Base-by-base conservation (phyloP, 2,113 vertebrate genomes). In the Cephalopterus ornatus region DNA sequence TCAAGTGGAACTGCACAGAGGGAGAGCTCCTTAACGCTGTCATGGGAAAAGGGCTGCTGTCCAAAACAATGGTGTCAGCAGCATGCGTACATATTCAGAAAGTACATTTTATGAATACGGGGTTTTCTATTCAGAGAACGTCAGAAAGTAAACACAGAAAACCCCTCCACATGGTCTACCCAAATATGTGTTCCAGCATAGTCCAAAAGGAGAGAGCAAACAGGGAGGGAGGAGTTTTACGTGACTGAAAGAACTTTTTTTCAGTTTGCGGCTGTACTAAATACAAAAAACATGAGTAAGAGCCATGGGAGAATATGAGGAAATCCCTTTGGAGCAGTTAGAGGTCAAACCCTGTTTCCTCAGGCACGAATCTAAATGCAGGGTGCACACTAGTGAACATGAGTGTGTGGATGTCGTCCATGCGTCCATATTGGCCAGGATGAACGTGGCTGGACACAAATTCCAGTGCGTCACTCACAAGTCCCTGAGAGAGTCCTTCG, bases 11-110 rank as follows among this genome's bases (percentile, higher is more conserved):
- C 32, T 4, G 4, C 67, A 56, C 33, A 72, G 46, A 79, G 24
- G 33, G 73, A 76, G 39, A 47, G 49, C 6, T 88, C 74, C 65
- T 37, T 33, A 67, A 56, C 0, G 1, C 12, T 90, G 71, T 50
- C 88, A 78, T 65, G 72, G 82, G 59, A 88, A 96, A 92, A 93
- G 59, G 50, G 86, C 88, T 86, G 58, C 61, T 81, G 76, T 72
- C 78, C 93, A 92, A 95, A 96, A 84, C 62, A 62, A 24, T 47
- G 41, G 50, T 92, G 73, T 85, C 88, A 83, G 84, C 72, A 85
- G 78, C 79, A 62, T 1, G 0, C 28, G 37, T 56, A 44, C 61
- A 18, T 74, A 74, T 61, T 80, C 68, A 75, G 68, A 75, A 88
- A 68, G 47, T 8, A 65, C 6, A 23, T 71, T 77, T 73, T 47